phyloP scores from a whole-genome alignment of 2,888 invertebrate species.

The Dasysyrphus albostriatus region DNA sequence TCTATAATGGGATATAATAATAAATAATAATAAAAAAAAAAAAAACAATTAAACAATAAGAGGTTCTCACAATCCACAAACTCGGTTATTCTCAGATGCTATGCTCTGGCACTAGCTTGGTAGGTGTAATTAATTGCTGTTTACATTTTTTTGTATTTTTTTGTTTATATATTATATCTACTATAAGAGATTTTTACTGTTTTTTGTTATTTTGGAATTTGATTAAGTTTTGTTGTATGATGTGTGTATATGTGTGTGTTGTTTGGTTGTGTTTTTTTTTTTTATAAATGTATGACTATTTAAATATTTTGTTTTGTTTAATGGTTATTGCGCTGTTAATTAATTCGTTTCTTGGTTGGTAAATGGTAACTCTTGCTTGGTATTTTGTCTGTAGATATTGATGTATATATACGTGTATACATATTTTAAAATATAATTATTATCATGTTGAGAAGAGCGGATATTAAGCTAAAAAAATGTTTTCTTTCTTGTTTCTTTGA shows the following conservation, averaged over 20 bases:
- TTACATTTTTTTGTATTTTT: conserved; percentile 37
- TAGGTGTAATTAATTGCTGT: conserved; percentile 60
- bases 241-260: conserved; percentile 27
- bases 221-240: conserved; percentile 72
- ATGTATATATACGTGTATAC: conserved; percentile 31
- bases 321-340: conserved; percentile 73
- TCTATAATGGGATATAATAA: conserved; percentile 4
- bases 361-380: conserved; percentile 55
- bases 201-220: conserved; percentile 72
- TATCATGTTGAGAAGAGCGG: conserved; percentile 73
- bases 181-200: conserved; percentile 80
- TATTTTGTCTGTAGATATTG: conserved; percentile 67
- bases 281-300: conserved; percentile 69
- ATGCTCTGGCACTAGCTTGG: conserved; percentile 29
- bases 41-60: conserved; percentile 1
- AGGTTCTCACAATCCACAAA: conserved; percentile 67
- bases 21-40: conserved; percentile 12
- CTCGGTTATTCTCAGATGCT: conserved; percentile 37
- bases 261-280: conserved; percentile 4
- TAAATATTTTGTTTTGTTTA: conserved; percentile 39
- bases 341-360: conserved; percentile 71
- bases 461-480: conserved; percentile 71
- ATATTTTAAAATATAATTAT: conserved; percentile 56
- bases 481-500: conserved; percentile 48
- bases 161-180: conserved; percentile 79